Evolutionary conservation across 1,140 invertebrate genomes (phyloP).

Genomic region (Pachypeltis micranthus): DNA sequence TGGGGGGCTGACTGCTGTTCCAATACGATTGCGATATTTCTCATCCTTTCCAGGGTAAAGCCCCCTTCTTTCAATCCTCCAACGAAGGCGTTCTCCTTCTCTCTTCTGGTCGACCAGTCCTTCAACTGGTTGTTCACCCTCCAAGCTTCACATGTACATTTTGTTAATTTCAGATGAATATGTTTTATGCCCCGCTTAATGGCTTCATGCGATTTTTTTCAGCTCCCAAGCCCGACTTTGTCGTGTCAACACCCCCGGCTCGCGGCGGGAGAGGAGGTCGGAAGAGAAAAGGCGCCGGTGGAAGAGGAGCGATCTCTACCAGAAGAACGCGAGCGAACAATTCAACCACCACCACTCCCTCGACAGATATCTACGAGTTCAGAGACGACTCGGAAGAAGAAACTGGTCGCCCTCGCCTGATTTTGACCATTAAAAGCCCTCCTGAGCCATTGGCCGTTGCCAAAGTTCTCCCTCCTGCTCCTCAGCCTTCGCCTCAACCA

Average conservation of each 20-base stretch:
- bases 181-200: background rate
- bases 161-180: too few species aligned
- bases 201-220: background rate
- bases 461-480: constrained; percentile 32
- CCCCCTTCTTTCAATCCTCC: too few species aligned
- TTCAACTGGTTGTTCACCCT: too few species aligned
- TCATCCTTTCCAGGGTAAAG: too few species aligned
- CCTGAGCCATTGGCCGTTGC: constrained; percentile 29
- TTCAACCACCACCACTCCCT: constrained; percentile 21
- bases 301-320: constrained; percentile 35
- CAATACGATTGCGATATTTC: too few species aligned
- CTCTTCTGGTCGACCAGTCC: too few species aligned
- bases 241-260: background rate
- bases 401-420: constrained; percentile 48
- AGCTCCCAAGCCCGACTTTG: background rate
- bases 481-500: constrained; percentile 6
- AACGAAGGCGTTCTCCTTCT: too few species aligned
- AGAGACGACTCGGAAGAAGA: constrained; percentile 69
- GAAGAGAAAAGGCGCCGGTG: constrained; percentile 32
- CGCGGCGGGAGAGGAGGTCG: constrained; percentile 27
- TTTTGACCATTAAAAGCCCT: constrained; percentile 67
- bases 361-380: constrained; percentile 69
- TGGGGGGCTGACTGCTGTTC: too few species aligned
- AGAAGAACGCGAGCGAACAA: constrained; percentile 34
- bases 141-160: too few species aligned